These are phyloP conservation scores for Zophobas atratus DNA, from an alignment of 1,140 invertebrate species.

Conservation along the genomic window DNA sequence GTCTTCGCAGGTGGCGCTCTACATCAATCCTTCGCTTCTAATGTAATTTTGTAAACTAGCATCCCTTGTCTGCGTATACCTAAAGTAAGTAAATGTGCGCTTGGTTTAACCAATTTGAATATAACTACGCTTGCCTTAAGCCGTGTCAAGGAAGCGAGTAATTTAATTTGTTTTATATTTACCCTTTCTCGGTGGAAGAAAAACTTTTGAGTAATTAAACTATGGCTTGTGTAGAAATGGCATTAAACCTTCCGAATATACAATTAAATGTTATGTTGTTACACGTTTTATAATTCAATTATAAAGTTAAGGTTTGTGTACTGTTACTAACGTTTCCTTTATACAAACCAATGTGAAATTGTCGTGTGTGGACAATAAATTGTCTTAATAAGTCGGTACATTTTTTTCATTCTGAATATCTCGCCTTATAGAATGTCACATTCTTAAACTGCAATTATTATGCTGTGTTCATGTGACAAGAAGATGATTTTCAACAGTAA, in stretches of 20 bases:
- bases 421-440: too few relatives aligned
- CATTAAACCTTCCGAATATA: not conserved
- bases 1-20: slow-evolving; percentile 10
- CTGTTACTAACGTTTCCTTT: too few relatives aligned
- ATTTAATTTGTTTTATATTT: slow-evolving; percentile 41
- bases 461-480: too few relatives aligned
- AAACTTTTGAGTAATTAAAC: slow-evolving; percentile 12
- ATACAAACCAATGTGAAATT: too few relatives aligned
- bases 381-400: too few relatives aligned
- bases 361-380: too few relatives aligned
- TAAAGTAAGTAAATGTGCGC: slow-evolving; percentile 39
- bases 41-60: slow-evolving; percentile 46
- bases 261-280: not conserved
- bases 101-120: slow-evolving; percentile 48
- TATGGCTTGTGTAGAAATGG: slow-evolving; percentile 8
- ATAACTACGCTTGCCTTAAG: slow-evolving; percentile 13
- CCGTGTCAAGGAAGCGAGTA: not conserved
- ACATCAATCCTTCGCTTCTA: slow-evolving; percentile 37
- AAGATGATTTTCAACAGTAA: too few relatives aligned
- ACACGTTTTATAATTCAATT: too few relatives aligned
- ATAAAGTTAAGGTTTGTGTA: too few relatives aligned
- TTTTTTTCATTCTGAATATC: too few relatives aligned
- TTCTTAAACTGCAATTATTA: too few relatives aligned
- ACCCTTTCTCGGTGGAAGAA: slow-evolving; percentile 9
- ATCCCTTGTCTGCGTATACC: slow-evolving; percentile 40